phyloP scores from a whole-genome alignment of 2,888 invertebrate species.

The Lithodes maja region DNA sequence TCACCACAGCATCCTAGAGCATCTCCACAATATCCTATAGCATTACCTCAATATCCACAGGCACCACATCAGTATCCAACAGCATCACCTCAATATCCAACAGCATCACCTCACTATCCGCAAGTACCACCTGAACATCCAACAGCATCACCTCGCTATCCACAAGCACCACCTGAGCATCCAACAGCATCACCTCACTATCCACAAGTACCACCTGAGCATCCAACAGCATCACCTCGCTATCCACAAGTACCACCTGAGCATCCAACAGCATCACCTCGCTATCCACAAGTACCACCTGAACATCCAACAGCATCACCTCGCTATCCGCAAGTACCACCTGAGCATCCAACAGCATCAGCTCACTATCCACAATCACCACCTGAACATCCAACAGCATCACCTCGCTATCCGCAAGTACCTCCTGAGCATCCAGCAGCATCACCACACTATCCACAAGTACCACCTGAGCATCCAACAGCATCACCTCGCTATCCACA shows the following conservation, averaged over 20 bases:
- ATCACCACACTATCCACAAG: neutral
- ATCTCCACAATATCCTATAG: conserved; percentile 5
- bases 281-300: too few relatives aligned
- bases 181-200: too few relatives aligned
- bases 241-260: too few relatives aligned
- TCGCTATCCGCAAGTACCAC: too few relatives aligned
- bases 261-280: too few relatives aligned
- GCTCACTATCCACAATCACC: too few relatives aligned
- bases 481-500: neutral
- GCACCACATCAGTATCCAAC: conserved; percentile 9
- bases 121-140: neutral
- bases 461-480: neutral
- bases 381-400: neutral
- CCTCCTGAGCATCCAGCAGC: neutral
- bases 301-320: too few relatives aligned
- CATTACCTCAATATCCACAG: neutral
- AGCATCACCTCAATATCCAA: neutral
- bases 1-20: neutral
- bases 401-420: neutral
- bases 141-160: neutral
- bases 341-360: too few relatives aligned
- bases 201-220: too few relatives aligned
- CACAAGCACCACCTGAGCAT: too few relatives aligned
- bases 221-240: too few relatives aligned
- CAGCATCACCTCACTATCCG: conserved; percentile 10